These are phyloP conservation scores for Otolemur garnettii DNA, from an alignment of 2,113 vertebrate genomes.

Conservation along the genomic window DNA sequence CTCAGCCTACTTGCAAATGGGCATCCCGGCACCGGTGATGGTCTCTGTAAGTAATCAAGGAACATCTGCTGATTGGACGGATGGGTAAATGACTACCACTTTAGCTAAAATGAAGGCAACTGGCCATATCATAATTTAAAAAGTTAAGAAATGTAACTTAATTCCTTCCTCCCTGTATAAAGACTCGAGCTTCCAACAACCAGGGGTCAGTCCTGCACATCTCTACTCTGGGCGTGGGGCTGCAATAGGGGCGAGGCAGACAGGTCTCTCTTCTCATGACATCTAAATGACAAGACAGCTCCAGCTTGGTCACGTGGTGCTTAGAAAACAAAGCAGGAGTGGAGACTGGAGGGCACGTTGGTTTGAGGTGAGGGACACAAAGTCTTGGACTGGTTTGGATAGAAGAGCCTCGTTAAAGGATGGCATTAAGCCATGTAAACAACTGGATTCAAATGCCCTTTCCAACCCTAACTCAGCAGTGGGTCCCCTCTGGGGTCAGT, in stretches of 20 bases:
- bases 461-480: background rate
- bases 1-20: slow-evolving; percentile 17
- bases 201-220: too few species aligned
- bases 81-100: background rate
- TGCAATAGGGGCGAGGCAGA: background rate
- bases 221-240: background rate
- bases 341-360: background rate
- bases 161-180: slow-evolving; percentile 2
- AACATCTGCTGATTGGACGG: background rate
- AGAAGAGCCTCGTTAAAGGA: background rate
- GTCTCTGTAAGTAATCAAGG: slow-evolving; percentile 39
- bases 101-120: slow-evolving; percentile 50
- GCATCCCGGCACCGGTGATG: background rate
- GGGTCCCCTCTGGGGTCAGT: background rate
- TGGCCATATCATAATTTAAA: background rate
- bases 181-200: background rate
- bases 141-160: slow-evolving; percentile 40
- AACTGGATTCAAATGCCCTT: background rate
- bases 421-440: background rate
- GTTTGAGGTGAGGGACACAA: background rate
- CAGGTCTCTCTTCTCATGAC: background rate
- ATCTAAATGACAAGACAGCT: slow-evolving; percentile 4
- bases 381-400: background rate
- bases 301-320: background rate
- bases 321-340: background rate